Percentiles rank a stretch among this genome's conserved stretches.
Evolutionary conservation across 2,888 invertebrate species (phyloP).

Genomic region (Tethea ocularis): DNA sequence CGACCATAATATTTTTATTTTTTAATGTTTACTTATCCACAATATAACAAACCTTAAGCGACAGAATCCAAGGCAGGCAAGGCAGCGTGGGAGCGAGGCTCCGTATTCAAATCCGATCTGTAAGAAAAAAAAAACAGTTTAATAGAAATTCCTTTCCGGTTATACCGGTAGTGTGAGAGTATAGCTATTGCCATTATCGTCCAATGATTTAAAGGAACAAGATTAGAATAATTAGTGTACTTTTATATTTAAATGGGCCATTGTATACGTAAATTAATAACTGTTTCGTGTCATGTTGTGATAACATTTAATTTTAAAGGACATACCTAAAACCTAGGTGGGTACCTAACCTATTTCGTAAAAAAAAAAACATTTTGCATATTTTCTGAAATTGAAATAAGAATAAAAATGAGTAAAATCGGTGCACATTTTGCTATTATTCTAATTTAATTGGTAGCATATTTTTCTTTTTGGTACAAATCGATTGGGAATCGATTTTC

Average conservation of each 20-base stretch:
- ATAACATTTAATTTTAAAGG: constrained; percentile 29
- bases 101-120: constrained; percentile 65
- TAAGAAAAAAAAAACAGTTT: constrained; percentile 51
- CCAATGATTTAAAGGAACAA: constrained; percentile 60
- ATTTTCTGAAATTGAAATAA: no score
- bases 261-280: constrained; percentile 48
- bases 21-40: constrained; percentile 8
- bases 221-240: constrained; percentile 64
- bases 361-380: no score
- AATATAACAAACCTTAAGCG: constrained; percentile 17
- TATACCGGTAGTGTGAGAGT: constrained; percentile 74
- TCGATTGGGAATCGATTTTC: no score
- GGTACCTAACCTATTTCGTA: no score
- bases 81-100: constrained; percentile 68
- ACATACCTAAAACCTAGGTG: no score
- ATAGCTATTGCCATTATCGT: constrained; percentile 38
- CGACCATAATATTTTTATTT: no score
- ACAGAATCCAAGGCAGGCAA: constrained; percentile 46
- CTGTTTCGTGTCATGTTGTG: constrained; percentile 41
- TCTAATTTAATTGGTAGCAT: no score
- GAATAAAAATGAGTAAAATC: no score
- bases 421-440: no score
- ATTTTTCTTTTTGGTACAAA: no score
- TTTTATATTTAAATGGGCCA: constrained; percentile 75
- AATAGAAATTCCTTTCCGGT: constrained; percentile 74